Base-by-base conservation (phyloP, 2,113 vertebrate species). In the Neofelis nebulosa region DNA sequence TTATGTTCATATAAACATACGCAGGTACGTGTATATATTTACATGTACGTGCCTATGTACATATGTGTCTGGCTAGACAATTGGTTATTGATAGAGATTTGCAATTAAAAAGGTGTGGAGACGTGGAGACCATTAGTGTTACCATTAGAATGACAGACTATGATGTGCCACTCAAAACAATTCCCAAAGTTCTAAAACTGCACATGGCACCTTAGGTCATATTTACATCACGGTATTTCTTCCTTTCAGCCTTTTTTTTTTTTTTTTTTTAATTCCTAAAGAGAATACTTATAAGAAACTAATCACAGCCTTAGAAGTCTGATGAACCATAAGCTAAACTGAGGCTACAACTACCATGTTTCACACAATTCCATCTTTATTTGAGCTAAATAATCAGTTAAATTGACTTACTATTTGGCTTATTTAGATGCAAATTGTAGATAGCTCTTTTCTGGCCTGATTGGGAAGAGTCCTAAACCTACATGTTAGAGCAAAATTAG, bases 21-120 rank as follows among this genome's bases (percentile, higher is more conserved):
- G 1, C 31, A 1, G 5, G n/a, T 38, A 19, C 19, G 14, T 55
- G 19, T 82, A 4, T 16, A 16, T 55, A 16, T 36, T 45, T 36
- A 74, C 5, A 38, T 65, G 12, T 23, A 38, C 18, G 41, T 57
- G 13, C 13, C 33, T 69, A 27, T 10, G 16, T 66, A 45, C 48
- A 23, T 38, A 41, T 4, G 27, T 38, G 29, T n/a, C 87, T 91
- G 38, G 11, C n/a, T 65, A 76, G 89, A 41, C 19, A 81, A 50
- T n/a, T 36, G 94, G 66, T 94, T 91, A 65, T 61, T 78, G 11
- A 57, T 87, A 91, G 82, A 97, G 33, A 93, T 94, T 92, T 92
- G 9, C 21, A 86, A 3, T 74, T 74, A 73, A 91, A 76, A 95
- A 91, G 65, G 15, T 71, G 38, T 86, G 71, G 23, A 92, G 63